Percentiles rank a stretch among this genome's conserved stretches.
Conservation (phyloP, 2,888 invertebrate species). For the Oxystoma pomonae region DNA sequence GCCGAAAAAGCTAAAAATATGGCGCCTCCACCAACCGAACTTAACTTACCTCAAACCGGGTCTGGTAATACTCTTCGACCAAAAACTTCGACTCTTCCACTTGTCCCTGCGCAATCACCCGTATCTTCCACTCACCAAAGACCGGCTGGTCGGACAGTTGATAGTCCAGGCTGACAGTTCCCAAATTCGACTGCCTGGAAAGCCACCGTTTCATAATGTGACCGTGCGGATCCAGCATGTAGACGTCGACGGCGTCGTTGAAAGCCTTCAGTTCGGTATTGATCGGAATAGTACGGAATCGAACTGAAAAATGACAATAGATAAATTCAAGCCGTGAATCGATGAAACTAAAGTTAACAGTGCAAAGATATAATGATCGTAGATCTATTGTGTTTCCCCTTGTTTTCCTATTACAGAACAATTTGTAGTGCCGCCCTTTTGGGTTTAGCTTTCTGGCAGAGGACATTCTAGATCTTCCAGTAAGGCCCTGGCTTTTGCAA, state of each 20-base stretch:
- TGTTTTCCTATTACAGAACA: no score
- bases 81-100: constrained; percentile 79
- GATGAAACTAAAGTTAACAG: no score
- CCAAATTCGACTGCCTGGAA: constrained; percentile 87
- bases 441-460: no score
- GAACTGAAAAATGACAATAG: constrained; percentile 53
- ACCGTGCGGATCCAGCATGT: constrained; percentile 83
- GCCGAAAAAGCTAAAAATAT: no score
- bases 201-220: constrained; percentile 90
- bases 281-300: constrained; percentile 89
- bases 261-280: constrained; percentile 89
- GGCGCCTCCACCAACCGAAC: no score
- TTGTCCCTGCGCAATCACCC: constrained; percentile 85
- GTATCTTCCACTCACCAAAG: constrained; percentile 86
- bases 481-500: no score
- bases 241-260: constrained; percentile 87
- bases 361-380: no score
- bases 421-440: no score
- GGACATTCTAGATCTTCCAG: no score
- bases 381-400: no score
- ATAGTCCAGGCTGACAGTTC: constrained; percentile 90
- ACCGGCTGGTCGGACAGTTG: constrained; percentile 87
- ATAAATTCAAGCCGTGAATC: no score
- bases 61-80: constrained; percentile 94
- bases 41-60: constrained; percentile 71